phyloP scores from a whole-genome alignment of 1,140 invertebrate genomes.

The Drosophila melanogaster region DNA sequence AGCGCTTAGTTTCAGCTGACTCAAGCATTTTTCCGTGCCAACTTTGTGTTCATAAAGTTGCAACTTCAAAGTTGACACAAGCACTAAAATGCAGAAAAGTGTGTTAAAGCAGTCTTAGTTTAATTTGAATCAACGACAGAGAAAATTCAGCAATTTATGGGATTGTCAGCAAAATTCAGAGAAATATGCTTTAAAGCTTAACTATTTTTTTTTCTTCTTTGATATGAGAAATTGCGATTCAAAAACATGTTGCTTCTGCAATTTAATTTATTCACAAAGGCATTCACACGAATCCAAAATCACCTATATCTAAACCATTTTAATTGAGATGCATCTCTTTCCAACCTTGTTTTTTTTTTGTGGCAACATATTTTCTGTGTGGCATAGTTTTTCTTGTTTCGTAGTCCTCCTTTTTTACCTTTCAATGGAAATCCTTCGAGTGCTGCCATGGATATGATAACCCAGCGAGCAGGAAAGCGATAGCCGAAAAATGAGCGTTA shows the following conservation, averaged over 20 bases:
- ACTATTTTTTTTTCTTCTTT: neutral
- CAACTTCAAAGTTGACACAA: conserved; percentile 35
- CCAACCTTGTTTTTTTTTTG: neutral
- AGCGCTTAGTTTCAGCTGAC: conserved; percentile 42
- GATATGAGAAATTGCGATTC: no score
- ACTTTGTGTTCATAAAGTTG: conserved; percentile 30
- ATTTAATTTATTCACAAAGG: neutral
- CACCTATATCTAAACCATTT: conserved; percentile 3
- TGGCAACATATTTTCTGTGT: neutral
- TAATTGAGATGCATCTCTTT: conserved; percentile 1
- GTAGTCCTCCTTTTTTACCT: conserved; percentile 9
- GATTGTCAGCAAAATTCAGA: neutral
- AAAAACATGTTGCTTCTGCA: neutral
- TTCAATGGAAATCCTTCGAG: conserved; percentile 28
- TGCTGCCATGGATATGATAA: conserved; percentile 47
- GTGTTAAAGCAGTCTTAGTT: conserved; percentile 3
- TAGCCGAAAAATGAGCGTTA: neutral
- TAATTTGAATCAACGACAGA: neutral
- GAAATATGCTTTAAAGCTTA: neutral
- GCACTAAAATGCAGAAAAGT: conserved; percentile 15
- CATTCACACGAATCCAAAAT: neutral
- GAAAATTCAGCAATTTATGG: neutral
- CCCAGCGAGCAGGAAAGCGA: conserved; percentile 1
- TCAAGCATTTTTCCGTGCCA: conserved; percentile 27
- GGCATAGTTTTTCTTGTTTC: conserved; percentile 22